A percentile compares a stretch with the other conserved stretches of the same genome.
phyloP scores from a whole-genome alignment of 2,888 invertebrate genomes.

The Holacanthella duospinosa region DNA sequence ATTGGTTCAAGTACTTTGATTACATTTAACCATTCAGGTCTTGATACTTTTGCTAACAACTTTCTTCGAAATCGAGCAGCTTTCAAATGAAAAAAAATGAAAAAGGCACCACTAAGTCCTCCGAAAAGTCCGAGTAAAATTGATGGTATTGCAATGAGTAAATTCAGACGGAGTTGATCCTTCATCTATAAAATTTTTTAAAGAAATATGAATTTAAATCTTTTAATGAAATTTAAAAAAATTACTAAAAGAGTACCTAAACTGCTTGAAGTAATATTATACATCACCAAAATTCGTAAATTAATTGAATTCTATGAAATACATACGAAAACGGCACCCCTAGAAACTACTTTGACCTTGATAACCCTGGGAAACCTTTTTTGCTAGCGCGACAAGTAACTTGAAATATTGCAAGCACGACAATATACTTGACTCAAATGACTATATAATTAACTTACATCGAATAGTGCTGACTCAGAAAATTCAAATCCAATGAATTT shows the following conservation, averaged over 20 bases:
- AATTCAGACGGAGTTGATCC: constrained; percentile 42
- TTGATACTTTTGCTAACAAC: constrained; percentile 39
- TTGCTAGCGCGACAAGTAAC: no score
- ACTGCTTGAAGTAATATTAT: no score
- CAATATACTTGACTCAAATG: no score
- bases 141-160: constrained; percentile 43
- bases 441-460: constrained; percentile 21
- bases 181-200: constrained; percentile 35
- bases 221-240: neutral
- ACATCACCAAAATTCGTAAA: no score
- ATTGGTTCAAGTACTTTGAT: constrained; percentile 41
- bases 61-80: constrained; percentile 40
- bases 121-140: constrained; percentile 42
- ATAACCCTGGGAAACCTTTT: no score
- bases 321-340: no score
- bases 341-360: no score
- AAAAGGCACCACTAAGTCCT: constrained; percentile 42
- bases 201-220: neutral
- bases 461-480: constrained; percentile 32
- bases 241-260: no score
- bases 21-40: constrained; percentile 38
- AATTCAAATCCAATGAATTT: constrained; percentile 18
- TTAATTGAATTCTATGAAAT: no score
- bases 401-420: no score
- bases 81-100: constrained; percentile 43